Evolutionary conservation across 1,140 invertebrate genomes (phyloP), one percentile per base, ranked within the genome.

Genomic region (Leptopilina clavipes): DNA sequence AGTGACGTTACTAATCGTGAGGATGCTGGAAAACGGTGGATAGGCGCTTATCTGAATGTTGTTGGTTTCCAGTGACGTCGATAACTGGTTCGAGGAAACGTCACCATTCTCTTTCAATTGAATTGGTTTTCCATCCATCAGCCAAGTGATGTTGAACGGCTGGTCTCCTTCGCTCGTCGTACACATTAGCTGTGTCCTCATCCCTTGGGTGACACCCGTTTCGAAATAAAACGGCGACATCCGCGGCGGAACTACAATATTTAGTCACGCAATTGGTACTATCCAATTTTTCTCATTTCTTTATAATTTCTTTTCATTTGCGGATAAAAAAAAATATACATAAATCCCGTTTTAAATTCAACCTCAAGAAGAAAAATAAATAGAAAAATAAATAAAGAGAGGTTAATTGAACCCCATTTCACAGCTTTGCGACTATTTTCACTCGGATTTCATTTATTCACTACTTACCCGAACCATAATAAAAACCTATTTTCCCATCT

Each of bases 141-240:
- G 89, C 94, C 94, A 94, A 19, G 89, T 88, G 78, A 94, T 90
- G 81, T 89, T 90, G 85, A 93, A 88, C 22, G 92, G 93, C 70
- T 90, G 89, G 84, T 93, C 93, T 22, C 93, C 93, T 82, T 93
- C 91, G 83, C 92, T 92, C 74, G 93, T 91, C 22, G 92, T 91
- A 89, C 94, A 94, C 78, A 92, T 92, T 59, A 94, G 90, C 76
- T 93, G 93, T 72, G 93, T 92, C 83, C 93, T 90, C 86, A 93
- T 92, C 56, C 93, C 93, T 87, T 93, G 93, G 74, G 89, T 91
- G 72, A 93, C 88, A 71, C 88, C 90, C 59, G 89, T 88, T 79
- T 91, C 91, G 85, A 93, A 92, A 84, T 88, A 90, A 87, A 93
- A 93, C 76, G 92, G 92, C 81, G 90, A 89, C 84, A 93, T 92